Conservation (phyloP, 2,113 vertebrate genomes). For the Colinus virginianus region DNA sequence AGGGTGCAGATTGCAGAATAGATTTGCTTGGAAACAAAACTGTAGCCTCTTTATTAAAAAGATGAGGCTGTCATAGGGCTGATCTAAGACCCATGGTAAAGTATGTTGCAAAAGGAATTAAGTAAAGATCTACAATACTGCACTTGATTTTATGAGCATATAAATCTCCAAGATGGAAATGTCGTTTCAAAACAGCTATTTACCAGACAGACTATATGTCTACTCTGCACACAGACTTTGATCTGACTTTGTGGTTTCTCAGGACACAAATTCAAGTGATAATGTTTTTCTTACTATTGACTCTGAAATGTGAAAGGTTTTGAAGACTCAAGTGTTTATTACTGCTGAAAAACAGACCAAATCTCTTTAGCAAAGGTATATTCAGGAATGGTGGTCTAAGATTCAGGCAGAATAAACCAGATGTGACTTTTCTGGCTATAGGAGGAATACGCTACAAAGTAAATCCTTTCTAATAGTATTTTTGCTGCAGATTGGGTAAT, state of each 20-base stretch:
- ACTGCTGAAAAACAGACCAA: background rate
- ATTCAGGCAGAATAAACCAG: background rate
- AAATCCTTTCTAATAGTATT: background rate
- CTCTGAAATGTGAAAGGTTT: background rate
- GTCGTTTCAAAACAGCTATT: background rate
- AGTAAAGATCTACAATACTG: background rate
- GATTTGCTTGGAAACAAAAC: conserved; percentile 10
- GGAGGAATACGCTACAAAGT: background rate
- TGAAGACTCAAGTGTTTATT: background rate
- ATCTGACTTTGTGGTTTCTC: background rate
- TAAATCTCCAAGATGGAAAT: conserved; percentile 27
- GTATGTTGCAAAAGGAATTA: conserved; percentile 34
- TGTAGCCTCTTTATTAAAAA: conserved; percentile 26
- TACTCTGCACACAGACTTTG: background rate
- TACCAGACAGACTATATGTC: background rate
- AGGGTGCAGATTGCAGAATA: conserved; percentile 24
- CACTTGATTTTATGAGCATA: background rate
- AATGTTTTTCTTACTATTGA: background rate
- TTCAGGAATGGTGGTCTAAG: background rate
- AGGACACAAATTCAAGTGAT: background rate
- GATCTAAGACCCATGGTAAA: conserved; percentile 17
- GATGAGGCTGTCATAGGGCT: background rate
- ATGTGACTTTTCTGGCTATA: background rate
- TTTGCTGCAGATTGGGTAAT: background rate
- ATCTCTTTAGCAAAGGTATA: background rate